These are phyloP conservation scores for Hozukius guyotensis DNA, from an alignment of 2,797 vertebrate species.

Conservation along the genomic window DNA sequence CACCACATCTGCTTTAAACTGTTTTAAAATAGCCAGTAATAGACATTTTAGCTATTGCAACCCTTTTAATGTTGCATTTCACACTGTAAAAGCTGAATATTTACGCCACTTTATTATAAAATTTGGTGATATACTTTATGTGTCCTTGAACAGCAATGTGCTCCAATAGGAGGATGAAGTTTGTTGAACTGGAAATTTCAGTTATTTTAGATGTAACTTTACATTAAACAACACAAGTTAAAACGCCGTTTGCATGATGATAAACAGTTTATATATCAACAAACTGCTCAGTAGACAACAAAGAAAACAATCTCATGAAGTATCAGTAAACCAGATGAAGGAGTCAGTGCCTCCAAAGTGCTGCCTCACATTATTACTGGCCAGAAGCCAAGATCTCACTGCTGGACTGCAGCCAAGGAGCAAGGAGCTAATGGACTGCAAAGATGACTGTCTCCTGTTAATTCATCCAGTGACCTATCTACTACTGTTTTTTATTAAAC, in stretches of 20 bases:
- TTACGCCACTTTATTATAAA: background rate
- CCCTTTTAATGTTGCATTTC: background rate
- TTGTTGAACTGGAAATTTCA: background rate
- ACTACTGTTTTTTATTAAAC: background rate
- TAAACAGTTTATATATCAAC: background rate
- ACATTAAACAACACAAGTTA: background rate
- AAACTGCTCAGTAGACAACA: background rate
- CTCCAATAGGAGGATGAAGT: background rate
- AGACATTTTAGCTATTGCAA: background rate
- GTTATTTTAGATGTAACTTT: background rate
- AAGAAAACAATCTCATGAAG: background rate
- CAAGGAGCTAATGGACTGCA: background rate
- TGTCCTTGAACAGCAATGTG: background rate
- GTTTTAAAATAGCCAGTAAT: background rate
- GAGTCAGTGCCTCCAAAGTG: background rate
- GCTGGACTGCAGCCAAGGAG: constrained; percentile 3
- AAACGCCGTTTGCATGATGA: background rate
- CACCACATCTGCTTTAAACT: background rate
- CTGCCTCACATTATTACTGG: constrained; percentile 1
- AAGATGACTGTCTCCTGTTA: background rate
- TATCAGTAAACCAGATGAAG: constrained; percentile 6
- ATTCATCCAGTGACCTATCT: background rate
- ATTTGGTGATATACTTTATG: background rate
- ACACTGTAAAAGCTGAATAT: background rate
- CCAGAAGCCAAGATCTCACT: background rate